Evolutionary conservation across 2,113 vertebrate species (phyloP).

Genomic region (Micronycteris hirsuta): DNA sequence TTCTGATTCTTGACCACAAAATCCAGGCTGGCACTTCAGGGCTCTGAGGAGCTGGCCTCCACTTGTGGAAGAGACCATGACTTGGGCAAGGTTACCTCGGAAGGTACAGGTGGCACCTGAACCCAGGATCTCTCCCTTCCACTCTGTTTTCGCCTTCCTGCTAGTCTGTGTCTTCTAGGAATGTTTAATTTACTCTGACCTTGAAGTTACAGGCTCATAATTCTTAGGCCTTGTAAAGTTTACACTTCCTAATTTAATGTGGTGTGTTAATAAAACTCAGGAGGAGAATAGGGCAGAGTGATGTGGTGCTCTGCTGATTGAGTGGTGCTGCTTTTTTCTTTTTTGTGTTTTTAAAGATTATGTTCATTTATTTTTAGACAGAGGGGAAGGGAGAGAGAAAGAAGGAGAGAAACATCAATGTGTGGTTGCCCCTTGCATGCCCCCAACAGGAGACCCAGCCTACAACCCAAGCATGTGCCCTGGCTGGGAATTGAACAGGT

Average conservation of each 20-base stretch:
- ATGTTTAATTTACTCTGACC: background rate
- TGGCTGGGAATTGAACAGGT: too few species aligned
- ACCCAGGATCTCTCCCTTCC: background rate
- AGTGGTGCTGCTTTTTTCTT: too few species aligned
- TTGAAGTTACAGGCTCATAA: conserved; percentile 35
- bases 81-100: background rate
- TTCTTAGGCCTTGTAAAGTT: conserved; percentile 40
- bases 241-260: background rate
- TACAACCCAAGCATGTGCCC: too few species aligned
- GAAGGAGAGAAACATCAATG: too few species aligned
- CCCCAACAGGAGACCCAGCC: too few species aligned
- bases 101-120: background rate
- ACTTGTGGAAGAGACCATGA: background rate
- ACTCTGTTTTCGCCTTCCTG: background rate
- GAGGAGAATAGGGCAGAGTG: background rate
- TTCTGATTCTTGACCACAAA: background rate
- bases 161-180: background rate
- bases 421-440: too few species aligned
- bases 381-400: too few species aligned
- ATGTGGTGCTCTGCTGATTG: background rate
- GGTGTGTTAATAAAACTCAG: background rate
- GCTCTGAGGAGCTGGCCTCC: background rate
- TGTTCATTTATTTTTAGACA: too few species aligned
- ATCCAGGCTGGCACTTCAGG: background rate
- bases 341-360: too few species aligned